Evolutionary conservation across 2,113 vertebrate genomes (phyloP).

Genomic region (Rostratula benghalensis): DNA sequence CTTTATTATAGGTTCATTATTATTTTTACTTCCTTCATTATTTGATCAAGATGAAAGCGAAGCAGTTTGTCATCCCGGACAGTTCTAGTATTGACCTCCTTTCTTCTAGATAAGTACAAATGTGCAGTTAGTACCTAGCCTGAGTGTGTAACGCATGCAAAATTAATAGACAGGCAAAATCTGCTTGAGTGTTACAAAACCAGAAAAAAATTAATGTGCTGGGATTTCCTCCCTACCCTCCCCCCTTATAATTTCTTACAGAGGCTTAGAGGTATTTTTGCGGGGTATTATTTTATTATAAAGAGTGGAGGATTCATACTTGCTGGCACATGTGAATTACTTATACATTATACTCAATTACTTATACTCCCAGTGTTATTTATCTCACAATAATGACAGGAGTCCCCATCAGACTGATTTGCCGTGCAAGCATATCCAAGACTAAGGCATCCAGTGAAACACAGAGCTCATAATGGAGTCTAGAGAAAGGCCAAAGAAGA

Average conservation of each 20-base stretch:
- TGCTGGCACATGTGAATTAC: not conserved
- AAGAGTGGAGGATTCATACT: not conserved
- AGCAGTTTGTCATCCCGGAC: not conserved
- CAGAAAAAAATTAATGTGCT: not conserved
- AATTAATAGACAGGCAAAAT: constrained; percentile 26
- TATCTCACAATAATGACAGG: not conserved
- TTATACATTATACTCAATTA: too few relatives aligned
- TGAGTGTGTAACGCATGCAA: not conserved
- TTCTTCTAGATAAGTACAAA: not conserved
- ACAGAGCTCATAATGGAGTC: not conserved
- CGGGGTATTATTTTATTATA: not conserved
- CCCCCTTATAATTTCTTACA: not conserved
- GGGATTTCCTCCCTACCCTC: not conserved
- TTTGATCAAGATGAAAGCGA: not conserved
- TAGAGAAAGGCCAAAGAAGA: not conserved
- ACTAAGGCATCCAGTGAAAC: not conserved
- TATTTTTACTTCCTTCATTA: constrained; percentile 21
- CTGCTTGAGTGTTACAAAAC: not conserved
- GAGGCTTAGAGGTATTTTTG: not conserved
- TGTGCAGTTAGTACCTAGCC: not conserved
- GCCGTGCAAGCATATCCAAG: not conserved
- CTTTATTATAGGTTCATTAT: not conserved
- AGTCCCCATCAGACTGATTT: not conserved
- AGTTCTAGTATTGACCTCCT: not conserved
- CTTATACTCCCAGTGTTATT: not conserved